phyloP scores from a whole-genome alignment of 2,113 vertebrate species.

The Myotis davidii region DNA sequence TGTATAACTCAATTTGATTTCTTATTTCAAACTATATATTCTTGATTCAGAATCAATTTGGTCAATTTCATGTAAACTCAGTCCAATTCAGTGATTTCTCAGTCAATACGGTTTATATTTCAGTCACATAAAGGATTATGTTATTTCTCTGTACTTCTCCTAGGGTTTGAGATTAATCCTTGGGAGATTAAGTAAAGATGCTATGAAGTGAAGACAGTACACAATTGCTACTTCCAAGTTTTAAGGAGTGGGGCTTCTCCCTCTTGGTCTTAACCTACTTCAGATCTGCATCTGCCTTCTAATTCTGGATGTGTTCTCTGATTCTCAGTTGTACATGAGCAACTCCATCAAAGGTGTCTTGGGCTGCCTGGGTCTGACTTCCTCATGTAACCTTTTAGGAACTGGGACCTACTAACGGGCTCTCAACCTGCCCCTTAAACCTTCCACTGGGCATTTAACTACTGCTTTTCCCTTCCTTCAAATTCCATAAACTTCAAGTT shows the following conservation, averaged over 20 bases:
- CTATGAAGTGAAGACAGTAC: neutral
- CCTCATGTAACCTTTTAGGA: neutral
- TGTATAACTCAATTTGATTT: conserved; percentile 1
- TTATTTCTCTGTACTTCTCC: neutral
- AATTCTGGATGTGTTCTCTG: neutral
- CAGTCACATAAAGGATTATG: neutral
- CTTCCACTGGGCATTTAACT: neutral
- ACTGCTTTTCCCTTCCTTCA: neutral
- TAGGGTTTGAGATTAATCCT: neutral
- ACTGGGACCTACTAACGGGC: neutral
- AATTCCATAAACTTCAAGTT: neutral
- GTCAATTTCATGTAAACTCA: neutral
- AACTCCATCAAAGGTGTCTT: neutral
- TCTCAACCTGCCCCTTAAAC: neutral
- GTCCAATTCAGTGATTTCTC: neutral
- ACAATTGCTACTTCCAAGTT: neutral
- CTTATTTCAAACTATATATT: neutral
- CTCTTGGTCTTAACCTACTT: neutral
- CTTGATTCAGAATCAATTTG: neutral
- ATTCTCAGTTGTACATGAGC: neutral
- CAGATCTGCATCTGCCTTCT: neutral
- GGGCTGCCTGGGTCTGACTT: neutral
- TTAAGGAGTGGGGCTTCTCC: neutral
- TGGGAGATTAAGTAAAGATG: neutral
- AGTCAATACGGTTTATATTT: neutral